A percentile compares a stretch with the other conserved stretches of the same genome.
These are phyloP conservation scores for Rhopalosiphum padi DNA, from an alignment of 1,140 invertebrate species.

Conservation along the genomic window DNA sequence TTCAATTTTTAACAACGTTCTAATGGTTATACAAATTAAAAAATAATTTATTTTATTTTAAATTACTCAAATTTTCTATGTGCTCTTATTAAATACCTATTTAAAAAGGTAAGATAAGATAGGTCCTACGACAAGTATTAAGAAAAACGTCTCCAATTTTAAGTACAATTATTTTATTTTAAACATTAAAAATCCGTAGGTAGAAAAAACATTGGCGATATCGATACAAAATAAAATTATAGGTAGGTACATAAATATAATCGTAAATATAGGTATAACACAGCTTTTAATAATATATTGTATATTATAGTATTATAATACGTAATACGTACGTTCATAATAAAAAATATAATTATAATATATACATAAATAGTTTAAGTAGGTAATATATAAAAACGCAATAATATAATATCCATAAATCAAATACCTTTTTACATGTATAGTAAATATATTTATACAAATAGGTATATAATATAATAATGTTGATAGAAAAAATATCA, in stretches of 20 bases:
- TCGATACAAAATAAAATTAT: conserved; percentile 2
- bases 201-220: conserved; percentile 5
- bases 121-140: not conserved
- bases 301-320: not conserved
- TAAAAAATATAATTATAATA: not conserved
- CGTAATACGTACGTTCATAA: not conserved
- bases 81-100: too few species aligned
- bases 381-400: not conserved
- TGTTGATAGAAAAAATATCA: conserved; percentile 38
- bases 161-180: not conserved
- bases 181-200: not conserved
- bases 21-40: too few species aligned
- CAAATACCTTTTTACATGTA: not conserved
- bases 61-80: too few species aligned
- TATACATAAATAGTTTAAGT: not conserved
- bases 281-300: not conserved
- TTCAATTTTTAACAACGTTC: too few species aligned
- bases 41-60: too few species aligned
- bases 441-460: not conserved
- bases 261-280: not conserved
- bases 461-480: not conserved
- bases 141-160: not conserved
- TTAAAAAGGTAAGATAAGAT: too few species aligned
- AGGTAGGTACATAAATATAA: not conserved
- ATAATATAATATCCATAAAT: conserved; percentile 17